Evolutionary conservation across 2,888 invertebrate genomes (phyloP), one percentile per base, ranked within the genome.

Genomic region (Brenthis ino): DNA sequence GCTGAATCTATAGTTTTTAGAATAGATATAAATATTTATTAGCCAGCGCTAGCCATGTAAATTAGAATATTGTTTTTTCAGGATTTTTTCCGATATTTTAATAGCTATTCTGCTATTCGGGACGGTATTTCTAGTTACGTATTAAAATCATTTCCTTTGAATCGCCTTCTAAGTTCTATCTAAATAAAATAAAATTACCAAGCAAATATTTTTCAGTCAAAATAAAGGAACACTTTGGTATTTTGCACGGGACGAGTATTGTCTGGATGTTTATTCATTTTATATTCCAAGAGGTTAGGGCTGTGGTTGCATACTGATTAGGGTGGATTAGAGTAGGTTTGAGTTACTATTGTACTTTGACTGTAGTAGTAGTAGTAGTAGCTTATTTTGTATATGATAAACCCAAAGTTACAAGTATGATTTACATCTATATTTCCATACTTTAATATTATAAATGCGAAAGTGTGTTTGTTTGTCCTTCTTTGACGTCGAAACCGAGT

Each of bases 261-360:
- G 20, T 43, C 48, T 33, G 33, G 33, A 57, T 33, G 50, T 20
- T 67, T 60, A 55, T 64, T 57, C 28, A 64, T 68, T 57, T 63
- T 56, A n/a, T 53, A 33, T 12, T 48, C 28, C 13, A 14, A 16
- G 37, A 20, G 33, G 37, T 37, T 16, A 20, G 14, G 20, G 51
- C 53, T 37, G 37, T 53, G 8, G 53, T 20, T 63, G 63, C 53
- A 53, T 63, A 53, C 63, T 43, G 63, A 63, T 63, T 53, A 53
- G 53, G 53, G 53, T 63, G 33, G 57, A 57, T 16, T 57, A 13
- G 53, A 53, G 53, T 37, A 16, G 24, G 6, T n/a, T 14, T n/a
- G 11, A 53, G 51, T 16, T 16, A 16, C 24, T 63, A 20, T 51
- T 54, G 8, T 63, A 53, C 37, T 54, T 53, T 63, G 43, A 54